A percentile compares a stretch with the other conserved stretches of the same genome.
These are phyloP conservation scores for Siphamia tubifer DNA, from an alignment of 2,113 vertebrate genomes.

Conservation along the genomic window DNA sequence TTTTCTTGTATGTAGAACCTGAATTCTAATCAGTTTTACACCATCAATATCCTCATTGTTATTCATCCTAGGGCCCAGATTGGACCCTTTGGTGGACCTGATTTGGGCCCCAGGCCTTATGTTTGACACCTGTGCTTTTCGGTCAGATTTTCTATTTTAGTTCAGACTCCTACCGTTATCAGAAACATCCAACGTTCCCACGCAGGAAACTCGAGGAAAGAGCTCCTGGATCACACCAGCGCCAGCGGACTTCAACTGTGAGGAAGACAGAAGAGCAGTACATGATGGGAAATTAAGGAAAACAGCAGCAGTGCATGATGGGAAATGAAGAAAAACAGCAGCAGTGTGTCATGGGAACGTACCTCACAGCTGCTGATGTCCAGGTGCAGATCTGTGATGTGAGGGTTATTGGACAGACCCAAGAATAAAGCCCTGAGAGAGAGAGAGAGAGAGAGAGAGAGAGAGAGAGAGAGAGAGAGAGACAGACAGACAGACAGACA, in stretches of 20 bases:
- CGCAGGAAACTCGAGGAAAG: slow-evolving; percentile 83
- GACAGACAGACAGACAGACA: not conserved
- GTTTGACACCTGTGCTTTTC: no score
- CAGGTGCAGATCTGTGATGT: slow-evolving; percentile 87
- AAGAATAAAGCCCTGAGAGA: slow-evolving; percentile 85
- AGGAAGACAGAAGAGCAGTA: slow-evolving; percentile 29
- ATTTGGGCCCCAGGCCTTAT: no score
- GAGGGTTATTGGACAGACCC: slow-evolving; percentile 88
- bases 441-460: not conserved
- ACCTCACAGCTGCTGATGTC: slow-evolving; percentile 92
- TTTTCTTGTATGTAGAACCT: no score
- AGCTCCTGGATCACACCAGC: slow-evolving; percentile 89
- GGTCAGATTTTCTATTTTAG: no score
- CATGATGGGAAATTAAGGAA: slow-evolving; percentile 24
- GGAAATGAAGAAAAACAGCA: no score
- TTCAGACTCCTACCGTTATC: slow-evolving; percentile 92
- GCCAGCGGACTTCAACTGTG: slow-evolving; percentile 86
- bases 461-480: not conserved
- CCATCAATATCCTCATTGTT: no score
- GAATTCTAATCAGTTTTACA: no score
- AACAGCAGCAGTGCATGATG: slow-evolving; percentile 25
- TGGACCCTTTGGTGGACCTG: no score
- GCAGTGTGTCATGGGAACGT: no score
- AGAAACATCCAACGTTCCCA: slow-evolving; percentile 88
- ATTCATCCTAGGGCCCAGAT: no score